Conservation (phyloP, 2,888 invertebrate species). For the Microctonus brassicae region DNA sequence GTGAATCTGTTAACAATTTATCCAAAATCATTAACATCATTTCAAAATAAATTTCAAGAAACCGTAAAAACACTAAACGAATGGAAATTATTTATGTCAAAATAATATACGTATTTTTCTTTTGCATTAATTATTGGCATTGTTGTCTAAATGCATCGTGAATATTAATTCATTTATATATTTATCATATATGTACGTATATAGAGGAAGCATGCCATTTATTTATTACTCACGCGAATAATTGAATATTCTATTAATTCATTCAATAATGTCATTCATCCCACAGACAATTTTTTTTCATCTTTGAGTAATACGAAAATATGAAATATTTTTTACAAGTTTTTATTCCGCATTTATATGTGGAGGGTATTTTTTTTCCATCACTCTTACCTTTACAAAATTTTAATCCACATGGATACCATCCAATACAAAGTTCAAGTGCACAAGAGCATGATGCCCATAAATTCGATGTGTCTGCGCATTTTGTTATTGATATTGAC, state of each 20-base stretch:
- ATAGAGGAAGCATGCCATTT: neutral
- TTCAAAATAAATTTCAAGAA: neutral
- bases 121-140: neutral
- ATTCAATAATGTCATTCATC: conserved; percentile 76
- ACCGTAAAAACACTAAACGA: neutral
- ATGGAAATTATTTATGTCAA: too few species aligned
- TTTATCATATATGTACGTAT: neutral
- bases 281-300: conserved; percentile 87
- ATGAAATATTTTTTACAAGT: conserved; percentile 92
- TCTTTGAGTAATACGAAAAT: conserved; percentile 87
- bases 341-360: conserved; percentile 94
- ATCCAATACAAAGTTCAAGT: conserved; percentile 90
- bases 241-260: conserved; percentile 34
- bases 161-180: too few species aligned
- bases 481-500: conserved; percentile 66
- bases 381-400: conserved; percentile 90
- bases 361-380: conserved; percentile 76
- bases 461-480: conserved; percentile 78
- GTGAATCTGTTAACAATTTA: too few species aligned
- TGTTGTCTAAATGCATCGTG: neutral
- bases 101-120: neutral
- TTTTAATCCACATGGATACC: conserved; percentile 96
- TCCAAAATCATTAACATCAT: neutral
- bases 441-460: conserved; percentile 87
- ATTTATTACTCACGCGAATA: neutral